phyloP scores from a whole-genome alignment of 2,888 invertebrate species.

The Philaethria dido region DNA sequence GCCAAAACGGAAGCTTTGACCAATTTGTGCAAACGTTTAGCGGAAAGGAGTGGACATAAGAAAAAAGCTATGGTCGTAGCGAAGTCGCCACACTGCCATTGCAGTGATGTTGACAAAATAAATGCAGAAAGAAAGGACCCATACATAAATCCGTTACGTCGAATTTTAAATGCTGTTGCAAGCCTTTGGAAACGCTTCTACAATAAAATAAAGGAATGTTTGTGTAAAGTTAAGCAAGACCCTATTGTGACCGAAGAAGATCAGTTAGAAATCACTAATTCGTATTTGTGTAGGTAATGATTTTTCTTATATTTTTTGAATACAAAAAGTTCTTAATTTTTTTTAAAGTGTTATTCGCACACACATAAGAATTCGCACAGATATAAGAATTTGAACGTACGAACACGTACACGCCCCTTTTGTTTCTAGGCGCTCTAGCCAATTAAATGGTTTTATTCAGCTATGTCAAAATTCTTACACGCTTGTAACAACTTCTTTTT shows the following conservation, averaged over 20 bases:
- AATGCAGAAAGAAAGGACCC: slow-evolving; percentile 45
- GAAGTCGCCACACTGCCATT: slow-evolving; percentile 68
- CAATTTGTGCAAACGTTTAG: slow-evolving; percentile 59
- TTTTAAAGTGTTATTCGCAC: too few species aligned
- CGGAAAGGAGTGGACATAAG: slow-evolving; percentile 52
- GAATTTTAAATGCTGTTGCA: slow-evolving; percentile 48
- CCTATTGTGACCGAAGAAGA: slow-evolving; percentile 44
- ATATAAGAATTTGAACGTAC: too few species aligned
- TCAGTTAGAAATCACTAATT: slow-evolving; percentile 49
- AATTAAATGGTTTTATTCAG: too few species aligned
- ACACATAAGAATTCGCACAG: too few species aligned
- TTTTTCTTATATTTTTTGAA: slow-evolving; percentile 45
- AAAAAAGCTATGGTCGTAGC: slow-evolving; percentile 57
- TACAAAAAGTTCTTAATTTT: slow-evolving; percentile 32
- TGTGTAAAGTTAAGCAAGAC: slow-evolving; percentile 47
- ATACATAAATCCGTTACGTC: slow-evolving; percentile 49
- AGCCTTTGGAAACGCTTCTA: slow-evolving; percentile 50
- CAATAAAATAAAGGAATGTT: slow-evolving; percentile 52
- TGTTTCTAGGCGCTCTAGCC: too few species aligned
- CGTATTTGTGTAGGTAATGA: slow-evolving; percentile 73
- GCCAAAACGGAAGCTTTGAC: slow-evolving; percentile 59
- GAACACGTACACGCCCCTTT: too few species aligned
- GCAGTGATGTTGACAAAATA: slow-evolving; percentile 54
- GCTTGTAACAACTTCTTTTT: too few species aligned
- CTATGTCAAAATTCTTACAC: too few species aligned